These are phyloP conservation scores for Cryptomyrus ogoouensis DNA, from an alignment of 2,113 vertebrate species.

Conservation along the genomic window DNA sequence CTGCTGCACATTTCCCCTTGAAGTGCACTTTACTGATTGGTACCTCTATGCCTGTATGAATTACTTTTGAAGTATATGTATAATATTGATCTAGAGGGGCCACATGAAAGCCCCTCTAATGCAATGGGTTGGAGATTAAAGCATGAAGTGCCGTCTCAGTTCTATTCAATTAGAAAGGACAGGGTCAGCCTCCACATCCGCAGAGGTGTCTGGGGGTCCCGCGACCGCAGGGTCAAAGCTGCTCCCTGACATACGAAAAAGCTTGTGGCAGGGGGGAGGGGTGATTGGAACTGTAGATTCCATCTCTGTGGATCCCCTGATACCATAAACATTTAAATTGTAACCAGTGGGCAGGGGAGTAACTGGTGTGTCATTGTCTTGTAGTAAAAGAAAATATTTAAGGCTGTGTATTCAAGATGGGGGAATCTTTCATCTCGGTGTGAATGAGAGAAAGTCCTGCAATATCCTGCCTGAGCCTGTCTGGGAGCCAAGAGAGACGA, in stretches of 20 bases:
- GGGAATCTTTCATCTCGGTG: neutral
- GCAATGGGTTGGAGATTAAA: conserved; percentile 25
- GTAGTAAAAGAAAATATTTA: neutral
- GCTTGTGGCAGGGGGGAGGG: neutral
- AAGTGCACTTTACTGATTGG: conserved; percentile 54
- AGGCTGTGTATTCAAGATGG: neutral
- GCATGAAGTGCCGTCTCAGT: neutral
- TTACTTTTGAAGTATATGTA: conserved; percentile 39
- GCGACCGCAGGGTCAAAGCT: neutral
- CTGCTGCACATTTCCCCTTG: conserved; percentile 20
- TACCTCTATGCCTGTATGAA: conserved; percentile 26
- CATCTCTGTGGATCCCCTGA: neutral
- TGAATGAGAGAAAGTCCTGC: neutral
- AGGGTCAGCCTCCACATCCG: neutral
- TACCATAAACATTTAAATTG: neutral
- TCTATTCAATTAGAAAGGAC: conserved; percentile 18
- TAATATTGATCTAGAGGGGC: conserved; percentile 39
- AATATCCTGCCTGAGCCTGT: neutral
- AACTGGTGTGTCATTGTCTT: neutral
- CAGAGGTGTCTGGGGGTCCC: neutral
- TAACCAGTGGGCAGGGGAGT: neutral
- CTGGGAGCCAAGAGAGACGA: neutral
- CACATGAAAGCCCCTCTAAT: conserved; percentile 27
- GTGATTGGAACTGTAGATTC: neutral
- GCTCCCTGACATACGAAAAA: conserved; percentile 1